Evolutionary conservation across 2,888 invertebrate genomes (phyloP).

Genomic region (Trichogramma dendrolimi): DNA sequence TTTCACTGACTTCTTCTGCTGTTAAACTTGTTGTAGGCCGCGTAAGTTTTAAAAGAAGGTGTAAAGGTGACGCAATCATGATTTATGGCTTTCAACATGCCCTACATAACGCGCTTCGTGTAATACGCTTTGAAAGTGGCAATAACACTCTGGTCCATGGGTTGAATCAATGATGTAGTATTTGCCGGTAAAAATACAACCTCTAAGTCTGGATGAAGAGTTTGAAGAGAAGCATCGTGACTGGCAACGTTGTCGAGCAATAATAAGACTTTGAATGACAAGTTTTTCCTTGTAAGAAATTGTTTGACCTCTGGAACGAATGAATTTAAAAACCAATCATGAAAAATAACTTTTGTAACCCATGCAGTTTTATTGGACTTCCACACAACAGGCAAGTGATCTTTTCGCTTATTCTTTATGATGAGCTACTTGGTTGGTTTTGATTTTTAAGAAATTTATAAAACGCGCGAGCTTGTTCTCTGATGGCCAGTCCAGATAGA

Average conservation of each 20-base stretch:
- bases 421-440: too few species aligned
- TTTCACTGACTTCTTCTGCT: background rate
- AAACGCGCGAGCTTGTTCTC: too few species aligned
- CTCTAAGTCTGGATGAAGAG: slow-evolving; percentile 23
- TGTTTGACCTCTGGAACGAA: slow-evolving; percentile 30
- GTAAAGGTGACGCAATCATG: slow-evolving; percentile 12
- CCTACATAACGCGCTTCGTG: slow-evolving; percentile 20
- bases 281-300: slow-evolving; percentile 25
- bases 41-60: too few species aligned
- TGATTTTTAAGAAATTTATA: too few species aligned
- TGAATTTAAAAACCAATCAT: slow-evolving; percentile 30
- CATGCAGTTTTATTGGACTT: slow-evolving; percentile 30
- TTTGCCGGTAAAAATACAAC: slow-evolving; percentile 30
- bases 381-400: slow-evolving; percentile 27
- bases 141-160: slow-evolving; percentile 34
- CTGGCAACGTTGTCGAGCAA: slow-evolving; percentile 32
- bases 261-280: slow-evolving; percentile 29
- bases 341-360: slow-evolving; percentile 25
- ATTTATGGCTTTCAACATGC: slow-evolving; percentile 25
- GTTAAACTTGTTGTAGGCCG: too few species aligned
- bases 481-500: too few species aligned
- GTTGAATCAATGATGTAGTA: slow-evolving; percentile 24
- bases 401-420: slow-evolving; percentile 22
- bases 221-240: slow-evolving; percentile 25
- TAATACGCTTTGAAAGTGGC: slow-evolving; percentile 36